These are phyloP conservation scores for Rhimphoctona megacephalus DNA, from an alignment of 2,888 invertebrate species.

Conservation along the genomic window DNA sequence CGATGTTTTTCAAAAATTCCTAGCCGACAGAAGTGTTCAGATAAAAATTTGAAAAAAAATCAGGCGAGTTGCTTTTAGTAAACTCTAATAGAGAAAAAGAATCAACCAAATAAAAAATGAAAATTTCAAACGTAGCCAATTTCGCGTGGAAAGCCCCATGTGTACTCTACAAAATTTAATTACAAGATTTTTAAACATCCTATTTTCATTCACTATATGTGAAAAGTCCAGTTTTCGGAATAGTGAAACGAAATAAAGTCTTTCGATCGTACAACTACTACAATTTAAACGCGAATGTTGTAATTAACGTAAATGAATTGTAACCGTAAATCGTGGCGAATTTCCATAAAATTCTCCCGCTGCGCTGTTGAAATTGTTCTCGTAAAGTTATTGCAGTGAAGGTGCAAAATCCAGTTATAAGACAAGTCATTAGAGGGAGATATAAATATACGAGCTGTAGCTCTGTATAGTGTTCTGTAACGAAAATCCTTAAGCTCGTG, in stretches of 20 bases:
- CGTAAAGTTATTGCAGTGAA: constrained; percentile 24
- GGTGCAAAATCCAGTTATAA: constrained; percentile 40
- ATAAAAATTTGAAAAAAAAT: no score
- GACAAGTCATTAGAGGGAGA: constrained; percentile 51
- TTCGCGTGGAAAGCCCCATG: no score
- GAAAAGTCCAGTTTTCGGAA: not conserved
- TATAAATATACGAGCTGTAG: not conserved
- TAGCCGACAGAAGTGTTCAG: no score
- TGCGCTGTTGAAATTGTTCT: not conserved
- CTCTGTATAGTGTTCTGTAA: constrained; percentile 27
- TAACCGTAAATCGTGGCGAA: not conserved
- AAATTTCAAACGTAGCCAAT: no score
- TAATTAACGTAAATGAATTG: constrained; percentile 27
- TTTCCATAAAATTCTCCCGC: constrained; percentile 6
- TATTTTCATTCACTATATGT: not conserved
- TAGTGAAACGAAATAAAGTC: not conserved
- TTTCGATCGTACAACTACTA: not conserved
- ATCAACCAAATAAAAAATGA: no score
- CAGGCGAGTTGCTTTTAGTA: no score
- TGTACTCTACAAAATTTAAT: not conserved
- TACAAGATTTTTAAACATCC: not conserved
- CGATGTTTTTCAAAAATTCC: no score
- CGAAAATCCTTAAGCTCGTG: constrained; percentile 55
- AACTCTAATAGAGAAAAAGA: no score
- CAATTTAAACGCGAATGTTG: not conserved